A percentile compares a stretch with the other conserved stretches of the same genome.
These are phyloP conservation scores for Pseudomyrmex sp. DNA, from an alignment of 1,140 invertebrate genomes.

Conservation along the genomic window DNA sequence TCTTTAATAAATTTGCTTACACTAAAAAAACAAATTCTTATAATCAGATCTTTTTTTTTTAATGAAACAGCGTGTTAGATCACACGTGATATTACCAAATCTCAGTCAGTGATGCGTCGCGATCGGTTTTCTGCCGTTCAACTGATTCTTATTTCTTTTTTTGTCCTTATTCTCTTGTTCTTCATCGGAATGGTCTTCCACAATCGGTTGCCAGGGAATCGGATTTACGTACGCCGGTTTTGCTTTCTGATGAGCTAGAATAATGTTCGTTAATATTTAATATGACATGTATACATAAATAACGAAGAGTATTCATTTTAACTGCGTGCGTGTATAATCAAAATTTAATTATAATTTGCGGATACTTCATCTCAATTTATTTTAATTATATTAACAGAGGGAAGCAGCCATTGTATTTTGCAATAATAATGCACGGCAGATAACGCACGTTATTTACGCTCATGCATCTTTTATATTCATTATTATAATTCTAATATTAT, in stretches of 20 bases:
- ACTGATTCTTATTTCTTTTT: conserved; percentile 33
- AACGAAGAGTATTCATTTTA: too few relatives aligned
- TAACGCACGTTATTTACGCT: too few relatives aligned
- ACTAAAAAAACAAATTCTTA: neutral
- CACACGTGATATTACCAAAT: conserved; percentile 1
- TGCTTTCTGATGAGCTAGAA: conserved; percentile 80
- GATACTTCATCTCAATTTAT: too few relatives aligned
- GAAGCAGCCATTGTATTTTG: too few relatives aligned
- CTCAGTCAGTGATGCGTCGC: conserved; percentile 52
- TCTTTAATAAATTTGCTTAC: conserved; percentile 18
- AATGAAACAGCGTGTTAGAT: neutral
- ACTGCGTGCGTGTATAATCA: too few relatives aligned
- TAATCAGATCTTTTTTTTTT: neutral
- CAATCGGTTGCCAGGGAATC: conserved; percentile 78
- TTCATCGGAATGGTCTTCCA: conserved; percentile 64
- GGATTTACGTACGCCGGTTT: conserved; percentile 82
- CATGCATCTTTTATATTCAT: too few relatives aligned
- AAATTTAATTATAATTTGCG: too few relatives aligned
- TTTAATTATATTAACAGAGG: too few relatives aligned
- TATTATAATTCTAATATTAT: neutral
- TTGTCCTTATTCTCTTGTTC: conserved; percentile 45
- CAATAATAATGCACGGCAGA: too few relatives aligned
- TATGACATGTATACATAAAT: neutral
- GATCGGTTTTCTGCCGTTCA: conserved; percentile 57
- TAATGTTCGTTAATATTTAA: neutral